Evolutionary conservation across 2,113 vertebrate species (phyloP), one percentile per base, ranked within the genome.

Genomic region (Casuarius casuarius): DNA sequence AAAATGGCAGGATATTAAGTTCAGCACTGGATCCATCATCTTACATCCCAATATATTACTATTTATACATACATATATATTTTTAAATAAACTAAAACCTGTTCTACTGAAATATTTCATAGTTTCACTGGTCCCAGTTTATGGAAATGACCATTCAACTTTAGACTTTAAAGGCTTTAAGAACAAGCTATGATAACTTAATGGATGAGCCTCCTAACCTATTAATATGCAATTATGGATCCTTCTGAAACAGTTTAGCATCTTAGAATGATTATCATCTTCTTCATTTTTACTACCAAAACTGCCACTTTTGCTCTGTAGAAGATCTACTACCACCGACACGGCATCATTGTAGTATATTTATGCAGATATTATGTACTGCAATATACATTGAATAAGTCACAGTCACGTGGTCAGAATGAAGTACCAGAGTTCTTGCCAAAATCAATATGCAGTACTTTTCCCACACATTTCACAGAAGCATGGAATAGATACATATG

Each of bases 401-500:
- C 58, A 10, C 4, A 52, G 1, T 35, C 2, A 48, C 13, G 20
- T 2, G 4, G 35, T 56, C 23, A 78, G 26, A 71, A 26, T 31
- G 14, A 81, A 78, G 18, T 2, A 35, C 1, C 18, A 54, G 9
- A n/a, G 5, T 13, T 38, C 67, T 67, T 46, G 21, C 31, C 16
- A 28, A 65, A 91, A 71, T 3, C 19, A 49, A 17, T 25, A 3
- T 0, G 1, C 31, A 20, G 26, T 16, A 7, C 9, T 49, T 68
- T 44, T 2, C 10, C 28, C 22, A 18, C 40, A 5, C 4, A 16
- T 70, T 65, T 26, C 63, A 12, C 11, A 16, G 7, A 4, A 48
- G 7, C 8, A 3, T 2, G 28, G 28, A 71, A 21, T 6, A 70
- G 29, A 33, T 3, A 33, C 0, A 1, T 2, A 11, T 1, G 2